phyloP scores from a whole-genome alignment of 2,113 vertebrate species.

The Myocastor coypus region DNA sequence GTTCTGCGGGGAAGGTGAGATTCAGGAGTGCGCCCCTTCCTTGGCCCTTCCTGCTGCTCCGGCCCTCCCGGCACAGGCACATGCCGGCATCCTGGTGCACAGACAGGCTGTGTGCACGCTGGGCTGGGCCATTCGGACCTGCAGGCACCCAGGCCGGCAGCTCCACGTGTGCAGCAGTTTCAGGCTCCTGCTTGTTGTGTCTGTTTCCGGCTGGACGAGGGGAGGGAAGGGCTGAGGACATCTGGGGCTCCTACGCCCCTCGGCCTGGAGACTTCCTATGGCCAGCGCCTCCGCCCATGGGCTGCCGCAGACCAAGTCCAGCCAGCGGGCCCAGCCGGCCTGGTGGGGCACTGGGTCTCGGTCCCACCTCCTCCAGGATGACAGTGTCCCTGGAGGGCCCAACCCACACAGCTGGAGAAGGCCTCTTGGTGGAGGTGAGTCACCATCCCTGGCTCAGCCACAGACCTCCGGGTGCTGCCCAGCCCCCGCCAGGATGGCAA shows the following conservation, averaged over 20 bases:
- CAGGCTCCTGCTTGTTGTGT: neutral
- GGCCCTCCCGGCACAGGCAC: neutral
- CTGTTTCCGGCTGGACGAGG: neutral
- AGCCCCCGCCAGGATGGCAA: neutral
- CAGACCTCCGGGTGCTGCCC: slow-evolving; percentile 56
- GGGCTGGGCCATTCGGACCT: neutral
- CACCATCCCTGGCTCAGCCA: slow-evolving; percentile 65
- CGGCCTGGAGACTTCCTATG: neutral
- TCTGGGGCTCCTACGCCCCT: neutral
- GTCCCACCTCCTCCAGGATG: slow-evolving; percentile 9
- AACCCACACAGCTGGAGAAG: slow-evolving; percentile 53
- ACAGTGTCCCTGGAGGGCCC: slow-evolving; percentile 33
- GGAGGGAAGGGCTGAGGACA: neutral
- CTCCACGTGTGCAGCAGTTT: neutral
- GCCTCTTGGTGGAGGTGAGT: slow-evolving; percentile 64
- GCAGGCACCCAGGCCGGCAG: neutral
- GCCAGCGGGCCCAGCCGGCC: neutral
- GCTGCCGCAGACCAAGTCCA: neutral
- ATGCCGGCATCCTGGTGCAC: neutral
- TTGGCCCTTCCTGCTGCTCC: neutral
- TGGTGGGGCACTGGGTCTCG: slow-evolving; percentile 40
- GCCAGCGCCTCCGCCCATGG: neutral
- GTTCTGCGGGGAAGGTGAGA: neutral
- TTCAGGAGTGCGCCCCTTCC: neutral
- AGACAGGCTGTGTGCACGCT: accelerated